Evolutionary conservation across 2,888 invertebrate species (phyloP).

Genomic region (Eilema griseolum): DNA sequence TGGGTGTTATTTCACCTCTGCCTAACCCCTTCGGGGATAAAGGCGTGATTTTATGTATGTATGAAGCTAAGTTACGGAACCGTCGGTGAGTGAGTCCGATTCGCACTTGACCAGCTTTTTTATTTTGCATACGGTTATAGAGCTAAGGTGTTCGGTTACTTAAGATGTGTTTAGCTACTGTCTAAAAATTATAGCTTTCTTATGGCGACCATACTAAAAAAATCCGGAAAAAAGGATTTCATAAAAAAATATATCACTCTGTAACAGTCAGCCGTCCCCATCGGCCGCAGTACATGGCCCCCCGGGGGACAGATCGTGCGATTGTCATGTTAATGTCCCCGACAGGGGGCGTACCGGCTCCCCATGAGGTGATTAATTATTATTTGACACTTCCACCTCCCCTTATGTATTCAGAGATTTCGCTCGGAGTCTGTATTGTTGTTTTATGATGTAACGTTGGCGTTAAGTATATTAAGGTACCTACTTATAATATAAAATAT

Average conservation of each 20-base stretch:
- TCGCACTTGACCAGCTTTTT: too few relatives aligned
- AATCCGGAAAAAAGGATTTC: background rate
- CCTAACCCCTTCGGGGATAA: too few relatives aligned
- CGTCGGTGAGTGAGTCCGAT: too few relatives aligned
- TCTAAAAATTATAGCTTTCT: too few relatives aligned
- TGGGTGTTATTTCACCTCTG: too few relatives aligned
- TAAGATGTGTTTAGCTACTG: too few relatives aligned
- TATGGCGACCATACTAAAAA: background rate
- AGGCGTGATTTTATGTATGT: too few relatives aligned
- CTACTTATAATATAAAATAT: too few relatives aligned
- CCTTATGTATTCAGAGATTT: conserved; percentile 46
- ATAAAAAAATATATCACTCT: conserved; percentile 9
- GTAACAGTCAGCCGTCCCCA: conserved; percentile 1
- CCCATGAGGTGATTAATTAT: conserved; percentile 51
- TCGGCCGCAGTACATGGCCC: conserved; percentile 8
- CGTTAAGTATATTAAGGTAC: background rate
- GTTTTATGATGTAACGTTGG: conserved; percentile 18
- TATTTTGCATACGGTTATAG: too few relatives aligned
- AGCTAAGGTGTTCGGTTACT: too few relatives aligned
- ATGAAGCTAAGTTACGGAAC: too few relatives aligned
- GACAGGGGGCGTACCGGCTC: conserved; percentile 47
- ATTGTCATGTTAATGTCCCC: conserved; percentile 65
- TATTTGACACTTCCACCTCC: conserved; percentile 51
- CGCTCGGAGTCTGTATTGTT: conserved; percentile 29
- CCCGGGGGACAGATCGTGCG: conserved; percentile 52